Base-by-base conservation (phyloP, 2,797 vertebrate genomes). In the Aphelocoma californica region DNA sequence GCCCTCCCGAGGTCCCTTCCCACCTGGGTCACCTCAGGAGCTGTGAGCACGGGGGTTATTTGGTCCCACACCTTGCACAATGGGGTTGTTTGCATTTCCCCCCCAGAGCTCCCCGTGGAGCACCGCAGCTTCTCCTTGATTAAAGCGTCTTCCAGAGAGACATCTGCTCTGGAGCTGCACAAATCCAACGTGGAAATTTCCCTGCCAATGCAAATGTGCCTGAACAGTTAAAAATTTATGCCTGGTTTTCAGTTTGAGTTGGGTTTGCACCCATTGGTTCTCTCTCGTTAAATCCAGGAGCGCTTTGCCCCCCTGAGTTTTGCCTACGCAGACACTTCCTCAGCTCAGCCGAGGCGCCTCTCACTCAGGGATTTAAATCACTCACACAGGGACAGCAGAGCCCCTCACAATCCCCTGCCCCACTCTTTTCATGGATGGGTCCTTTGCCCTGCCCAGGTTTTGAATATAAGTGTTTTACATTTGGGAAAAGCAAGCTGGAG, bases 1-100 rank as follows among this genome's bases (percentile, higher is more conserved):
- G 38, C 14, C 62, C 12, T 3, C 29, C 53, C 4, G 12, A 48
- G 62, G 12, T 62, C 44, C 14, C 36, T 36, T 38, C 53, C 77
- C 17, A 12, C 24, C 26, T 5, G 38, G 32, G 7, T 14, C 14
- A 10, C 13, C 50, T 56, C 7, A 0, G 3, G 16, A 72, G 60
- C 40, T 7, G 12, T 18, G 17, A 2, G 51, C 26, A 0, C 6
- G 6, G n/a, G 8, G 6, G 0, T 45, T 13, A 3, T 12, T 25
- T 25, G 38, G 13, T 48, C 67, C 82, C 24, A 7, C 50, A 2
- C 3, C 15, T 36, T 42, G 45, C 56, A 4, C 28, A 12, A 29
- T 4, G 6, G 0, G 4, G 20, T 4, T 25, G 53, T 83, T 54
- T 42, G 64, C 54, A 3, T 69, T 60, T 54, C 36, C 48, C 47